Evolutionary conservation across 2,888 invertebrate genomes (phyloP), one percentile per base, ranked within the genome.

Genomic region (Osedax frankpressi): DNA sequence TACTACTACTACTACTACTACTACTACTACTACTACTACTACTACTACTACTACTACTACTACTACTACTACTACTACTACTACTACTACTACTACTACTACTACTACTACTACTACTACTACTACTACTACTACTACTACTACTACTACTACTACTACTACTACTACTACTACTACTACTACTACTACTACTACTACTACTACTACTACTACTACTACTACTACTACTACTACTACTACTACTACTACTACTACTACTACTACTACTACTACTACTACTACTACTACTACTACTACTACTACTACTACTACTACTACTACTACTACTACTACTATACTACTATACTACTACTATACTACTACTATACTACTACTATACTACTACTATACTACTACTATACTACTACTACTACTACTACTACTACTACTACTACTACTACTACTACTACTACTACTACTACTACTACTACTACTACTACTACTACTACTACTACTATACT

Each of bases 391-490:
- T 68, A 27, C 68, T 68, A 68, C 27, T 68, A 27, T 72, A 0
- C 72, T 72, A 71, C 72, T 72, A 72, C 72, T 72, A 72, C 72
- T 72, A 72, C 68, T 71, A 72, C 72, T 72, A 72, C 72, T 72
- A 72, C 68, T 72, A 72, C 72, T 72, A 72, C 68, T 72, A 72
- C 72, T 72, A 72, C 72, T 72, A 72, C 68, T 72, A 71, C 72
- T 71, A 72, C 68, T 72, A 72, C 72, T 72, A 72, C 72, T 72
- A 72, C 72, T 72, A 72, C 72, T 72, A 72, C 72, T 72, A 72
- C 68, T 72, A 72, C 72, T 72, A 72, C 68, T 72, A 72, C 72
- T 72, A 72, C 72, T 72, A 72, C 72, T 72, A 72, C 72, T 72
- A 72, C 0, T 72, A 30, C 2, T 67, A 2, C 72, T 72, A 63